Base-by-base conservation (phyloP, 2,113 vertebrate species). In the Stomatorhinus ivindoensis region DNA sequence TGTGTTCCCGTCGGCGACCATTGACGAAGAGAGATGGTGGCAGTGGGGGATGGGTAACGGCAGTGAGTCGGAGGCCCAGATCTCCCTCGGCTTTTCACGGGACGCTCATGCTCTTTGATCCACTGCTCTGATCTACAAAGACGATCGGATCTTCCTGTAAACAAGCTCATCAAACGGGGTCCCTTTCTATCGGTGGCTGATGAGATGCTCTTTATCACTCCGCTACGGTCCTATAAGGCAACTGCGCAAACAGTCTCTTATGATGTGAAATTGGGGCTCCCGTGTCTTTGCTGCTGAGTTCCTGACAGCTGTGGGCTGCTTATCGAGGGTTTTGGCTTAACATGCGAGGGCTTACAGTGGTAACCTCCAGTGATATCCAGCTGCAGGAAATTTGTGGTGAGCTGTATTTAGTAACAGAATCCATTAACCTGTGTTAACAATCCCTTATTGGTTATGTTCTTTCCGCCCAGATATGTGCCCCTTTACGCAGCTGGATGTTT, bases 61-160 rank as follows among this genome's bases (percentile, higher is more conserved):
- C 8, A 0, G 58, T 27, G 61, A 27, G 61, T 19, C 4, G 4
- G 69, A 21, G 53, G 21, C 86, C 53, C 48, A 24, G n/a, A 53
- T 58, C 91, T 93, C 87, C 85, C 89, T n/a, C 87, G 91, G 87
- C 87, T 91, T 87, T 89, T 82, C 88, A 91, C 73, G 42, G 86
- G 39, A 24, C 19, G 8, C 55, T n/a, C 55, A 39, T 1, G 61
- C n/a, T 31, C 55, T 88, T 61, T 50, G 15, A 87, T 80, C 73
- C 35, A 4, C 50, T 31, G 48, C 31, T 39, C 35, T 42, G 31
- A 87, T 58, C 53, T 50, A 61, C 31, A 39, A 39, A 61, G 17
- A 24, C 10, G 51, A 61, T 61, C 35, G 44, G 48, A 39, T 48
- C 47, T 51, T 31, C 47, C 10, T 86, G 47, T 86, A 86, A 48